Evolutionary conservation across 2,113 vertebrate species (phyloP), one percentile per base, ranked within the genome.

Genomic region (Psilopsiagon aymara): DNA sequence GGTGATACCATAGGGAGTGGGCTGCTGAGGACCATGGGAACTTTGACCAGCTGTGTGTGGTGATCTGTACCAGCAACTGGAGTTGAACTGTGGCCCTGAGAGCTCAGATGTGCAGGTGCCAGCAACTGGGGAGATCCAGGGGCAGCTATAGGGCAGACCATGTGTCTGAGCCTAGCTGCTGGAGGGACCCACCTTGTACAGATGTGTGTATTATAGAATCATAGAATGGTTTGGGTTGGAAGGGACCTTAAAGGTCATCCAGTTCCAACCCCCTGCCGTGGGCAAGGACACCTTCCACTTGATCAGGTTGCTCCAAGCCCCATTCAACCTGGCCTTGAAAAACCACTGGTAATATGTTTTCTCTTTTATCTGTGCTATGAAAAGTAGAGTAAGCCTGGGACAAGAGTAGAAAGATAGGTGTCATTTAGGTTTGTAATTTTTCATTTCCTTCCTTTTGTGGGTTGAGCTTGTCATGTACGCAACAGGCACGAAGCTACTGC

Each of bases 401-500:
- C 37, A 88, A 63, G 41, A 69, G 63, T 8, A 80, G 63, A 73
- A 87, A 79, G 29, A 63, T 62, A 28, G 4, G 25, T 43, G 44
- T 39, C n/a, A 41, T 41, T 44, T n/a, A 35, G 18, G 66, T 13
- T 49, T 7, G 8, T 49, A 49, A 80, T 76, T 90, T 92, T 69
- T 94, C 27, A 33, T 86, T 96, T 96, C 94, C 92, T 97, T 93
- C 84, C 92, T 81, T 92, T 77, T 95, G 60, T 60, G 68, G 51
- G n/a, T 63, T 82, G 79, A 69, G 62, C 43, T 29, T 39, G 24
- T 33, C 76, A 67, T 31, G 31, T 35, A 6, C 53, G 74, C 52
- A 82, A 82, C 13, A 52, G 66, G 13, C 71, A 23, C 11, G 14
- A 57, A 91, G 8, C 14, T 73, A 23, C 16, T 66, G 46, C n/a